Evolutionary conservation across 2,797 vertebrate species (phyloP).

Genomic region (Champsocephalus esox): DNA sequence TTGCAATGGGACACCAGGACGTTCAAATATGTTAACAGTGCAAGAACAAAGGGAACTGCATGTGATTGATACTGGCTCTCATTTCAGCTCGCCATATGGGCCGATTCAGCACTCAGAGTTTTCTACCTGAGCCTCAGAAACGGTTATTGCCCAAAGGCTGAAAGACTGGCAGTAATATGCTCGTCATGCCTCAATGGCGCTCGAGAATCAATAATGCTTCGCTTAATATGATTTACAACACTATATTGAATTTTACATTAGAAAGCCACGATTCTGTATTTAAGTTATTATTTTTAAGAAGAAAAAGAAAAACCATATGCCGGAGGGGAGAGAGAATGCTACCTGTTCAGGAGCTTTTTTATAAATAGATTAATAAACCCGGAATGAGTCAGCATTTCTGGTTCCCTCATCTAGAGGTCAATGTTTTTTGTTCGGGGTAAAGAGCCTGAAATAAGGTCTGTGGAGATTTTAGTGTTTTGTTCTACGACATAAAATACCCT

Average conservation of each 20-base stretch:
- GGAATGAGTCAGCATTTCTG: too few species aligned
- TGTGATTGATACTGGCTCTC: constrained; percentile 69
- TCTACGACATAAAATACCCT: neutral
- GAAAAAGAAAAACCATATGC: neutral
- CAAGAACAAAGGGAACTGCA: constrained; percentile 69
- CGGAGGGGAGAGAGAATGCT: neutral
- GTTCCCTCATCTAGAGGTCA: too few species aligned
- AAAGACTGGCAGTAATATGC: constrained; percentile 46
- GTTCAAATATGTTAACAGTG: constrained; percentile 76
- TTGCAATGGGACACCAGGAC: constrained; percentile 36
- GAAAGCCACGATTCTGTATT: neutral
- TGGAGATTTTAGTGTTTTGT: too few species aligned
- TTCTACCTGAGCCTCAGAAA: constrained; percentile 42
- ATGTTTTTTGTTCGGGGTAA: too few species aligned
- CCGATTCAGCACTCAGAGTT: constrained; percentile 24
- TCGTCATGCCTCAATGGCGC: constrained; percentile 36
- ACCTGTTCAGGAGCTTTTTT: neutral
- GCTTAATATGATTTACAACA: too few species aligned
- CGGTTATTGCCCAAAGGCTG: constrained; percentile 37
- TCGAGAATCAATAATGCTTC: too few species aligned
- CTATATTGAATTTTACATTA: too few species aligned
- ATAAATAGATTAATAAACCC: neutral
- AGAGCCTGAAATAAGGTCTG: too few species aligned
- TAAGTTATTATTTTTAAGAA: neutral
- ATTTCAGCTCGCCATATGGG: constrained; percentile 58